Conservation (phyloP, 2,888 invertebrate genomes). For the Idaea biselata region DNA sequence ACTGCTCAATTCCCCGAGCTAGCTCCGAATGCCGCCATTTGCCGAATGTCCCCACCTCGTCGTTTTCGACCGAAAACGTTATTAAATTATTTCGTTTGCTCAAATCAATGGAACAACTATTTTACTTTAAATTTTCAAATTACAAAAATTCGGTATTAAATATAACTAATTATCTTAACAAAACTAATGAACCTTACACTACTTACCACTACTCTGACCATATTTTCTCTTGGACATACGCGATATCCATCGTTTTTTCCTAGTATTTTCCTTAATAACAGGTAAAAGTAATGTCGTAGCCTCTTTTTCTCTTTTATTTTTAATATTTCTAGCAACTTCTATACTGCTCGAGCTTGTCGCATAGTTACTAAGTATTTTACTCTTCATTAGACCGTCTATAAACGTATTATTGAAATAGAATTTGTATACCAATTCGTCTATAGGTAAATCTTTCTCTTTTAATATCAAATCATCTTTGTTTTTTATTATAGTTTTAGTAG, state of each 20-base stretch:
- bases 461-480: constrained; percentile 62
- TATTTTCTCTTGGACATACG: constrained; percentile 40
- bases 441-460: constrained; percentile 63
- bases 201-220: constrained; percentile 27
- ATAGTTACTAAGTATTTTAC: constrained; percentile 50
- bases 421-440: constrained; percentile 71
- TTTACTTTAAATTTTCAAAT: no score
- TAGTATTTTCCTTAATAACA: constrained; percentile 36
- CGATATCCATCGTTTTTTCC: constrained; percentile 61
- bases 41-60: no score
- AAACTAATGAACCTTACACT: no score
- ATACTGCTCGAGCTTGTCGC: constrained; percentile 34
- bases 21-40: no score
- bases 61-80: no score
- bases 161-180: no score
- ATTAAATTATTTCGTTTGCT: no score
- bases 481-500: constrained; percentile 40
- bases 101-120: no score
- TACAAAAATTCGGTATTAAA: no score
- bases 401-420: constrained; percentile 73
- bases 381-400: constrained; percentile 64
- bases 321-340: constrained; percentile 34
- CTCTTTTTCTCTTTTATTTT: constrained; percentile 51
- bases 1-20: no score
- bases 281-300: constrained; percentile 54